Evolutionary conservation across 2,888 invertebrate species (phyloP).

Genomic region (Chrysolina americana): DNA sequence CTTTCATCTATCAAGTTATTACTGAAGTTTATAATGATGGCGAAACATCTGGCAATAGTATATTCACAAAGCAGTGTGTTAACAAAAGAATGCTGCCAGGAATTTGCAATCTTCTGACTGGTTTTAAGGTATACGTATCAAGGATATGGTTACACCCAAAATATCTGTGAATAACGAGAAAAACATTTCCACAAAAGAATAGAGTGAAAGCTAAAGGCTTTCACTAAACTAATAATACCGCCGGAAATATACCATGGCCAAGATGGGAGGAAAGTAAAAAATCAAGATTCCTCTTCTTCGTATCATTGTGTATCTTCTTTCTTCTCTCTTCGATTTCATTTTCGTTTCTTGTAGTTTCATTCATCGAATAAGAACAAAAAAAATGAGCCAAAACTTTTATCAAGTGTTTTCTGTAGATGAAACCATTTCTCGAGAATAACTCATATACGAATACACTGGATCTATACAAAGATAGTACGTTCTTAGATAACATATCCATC

Average conservation of each 20-base stretch:
- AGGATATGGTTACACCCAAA: background rate
- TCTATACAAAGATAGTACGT: too few relatives aligned
- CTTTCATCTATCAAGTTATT: background rate
- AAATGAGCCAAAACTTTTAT: background rate
- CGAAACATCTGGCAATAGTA: background rate
- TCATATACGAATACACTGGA: too few relatives aligned
- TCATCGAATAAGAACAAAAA: background rate
- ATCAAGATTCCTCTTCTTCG: background rate
- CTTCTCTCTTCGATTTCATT: constrained; percentile 7
- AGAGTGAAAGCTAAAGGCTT: background rate
- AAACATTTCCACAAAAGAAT: background rate
- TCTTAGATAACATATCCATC: too few relatives aligned
- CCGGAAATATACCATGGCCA: constrained; percentile 4
- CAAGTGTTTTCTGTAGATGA: too few relatives aligned
- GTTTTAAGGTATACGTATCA: background rate
- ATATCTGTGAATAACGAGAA: background rate
- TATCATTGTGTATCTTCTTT: background rate
- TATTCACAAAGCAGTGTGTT: background rate
- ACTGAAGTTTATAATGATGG: background rate
- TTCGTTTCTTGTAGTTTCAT: background rate
- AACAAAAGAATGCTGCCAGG: background rate
- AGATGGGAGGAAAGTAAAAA: constrained; percentile 9
- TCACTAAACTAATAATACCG: background rate
- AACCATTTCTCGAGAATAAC: too few relatives aligned
- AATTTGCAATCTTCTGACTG: background rate